Base-by-base conservation (phyloP, 2,797 vertebrate species). In the Sphaeramia orbicularis region DNA sequence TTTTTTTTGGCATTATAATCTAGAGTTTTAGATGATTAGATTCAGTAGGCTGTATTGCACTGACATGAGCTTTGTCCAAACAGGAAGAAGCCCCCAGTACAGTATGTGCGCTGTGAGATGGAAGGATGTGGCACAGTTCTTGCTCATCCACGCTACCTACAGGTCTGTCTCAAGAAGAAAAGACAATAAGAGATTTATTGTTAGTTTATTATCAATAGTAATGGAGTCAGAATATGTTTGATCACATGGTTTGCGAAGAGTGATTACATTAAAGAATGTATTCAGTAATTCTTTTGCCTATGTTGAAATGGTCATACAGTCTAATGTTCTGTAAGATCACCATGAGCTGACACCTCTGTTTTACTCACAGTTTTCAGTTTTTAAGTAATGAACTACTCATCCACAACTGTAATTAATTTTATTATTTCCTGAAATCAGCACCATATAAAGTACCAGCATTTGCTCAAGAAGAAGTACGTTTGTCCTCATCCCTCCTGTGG, bases 401-500 rank as follows among this genome's bases (percentile, higher is more conserved):
- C 24, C 24, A 27, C 24, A 27, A 27, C 24, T 27, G 24, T 27
- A 27, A 27, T 24, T 27, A 4, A 27, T 27, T 27, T 27, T 27
- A 27, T 27, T 6, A 27, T 27, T 27, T 27, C 24, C 24, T 27
- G 5, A 27, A 27, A 27, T 27, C 24, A 99, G 97, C 97, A 99
- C 86, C 98, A 99, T 81, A 99, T 99, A 81, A 99, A 99, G 89
- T 99, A 99, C 84, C 98, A 99, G 90, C 98, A 99, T 92, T 91
- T 99, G 83, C 94, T 99, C 83, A 99, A 99, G 93, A 99, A 99
- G 90, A 99, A 99, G 75, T 99, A 99, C 0, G 98, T 99, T 5
- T 99, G 98, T 87, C 97, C 97, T 63, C 97, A 99, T 72, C 98
- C 98, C 14, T 97, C 96, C 21, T 99, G 97, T 10, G 98, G 97